A percentile compares a stretch with the other conserved stretches of the same genome.
Evolutionary conservation across 2,113 vertebrate genomes (phyloP).

Genomic region (Campylorhamphus procurvoides): DNA sequence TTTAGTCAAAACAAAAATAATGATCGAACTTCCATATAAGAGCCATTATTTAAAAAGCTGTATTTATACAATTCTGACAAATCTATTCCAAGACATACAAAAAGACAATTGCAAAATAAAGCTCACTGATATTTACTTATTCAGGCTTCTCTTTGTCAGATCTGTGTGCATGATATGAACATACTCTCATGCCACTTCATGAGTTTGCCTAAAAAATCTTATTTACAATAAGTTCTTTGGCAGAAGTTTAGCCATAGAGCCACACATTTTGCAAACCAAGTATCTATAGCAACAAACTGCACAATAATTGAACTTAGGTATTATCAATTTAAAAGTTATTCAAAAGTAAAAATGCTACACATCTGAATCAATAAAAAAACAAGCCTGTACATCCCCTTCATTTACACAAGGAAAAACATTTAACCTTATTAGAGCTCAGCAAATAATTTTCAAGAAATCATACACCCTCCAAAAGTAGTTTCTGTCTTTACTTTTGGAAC

Average conservation of each 20-base stretch:
- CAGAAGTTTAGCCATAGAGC: background rate
- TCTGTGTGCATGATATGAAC: background rate
- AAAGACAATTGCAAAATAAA: background rate
- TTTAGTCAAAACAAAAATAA: background rate
- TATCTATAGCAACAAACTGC: slow-evolving; percentile 37
- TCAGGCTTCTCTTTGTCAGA: background rate
- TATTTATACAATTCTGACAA: background rate
- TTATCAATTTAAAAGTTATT: slow-evolving; percentile 41
- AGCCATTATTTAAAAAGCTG: background rate
- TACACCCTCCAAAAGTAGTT: background rate
- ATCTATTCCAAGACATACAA: background rate
- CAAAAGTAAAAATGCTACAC: background rate
- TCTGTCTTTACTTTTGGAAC: background rate
- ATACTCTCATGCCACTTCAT: background rate
- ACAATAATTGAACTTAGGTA: slow-evolving; percentile 3
- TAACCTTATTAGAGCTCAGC: background rate
- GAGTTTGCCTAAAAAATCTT: background rate
- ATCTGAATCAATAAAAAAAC: background rate
- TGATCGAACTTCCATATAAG: background rate
- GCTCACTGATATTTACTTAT: background rate
- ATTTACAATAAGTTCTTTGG: background rate
- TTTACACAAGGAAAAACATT: slow-evolving; percentile 18
- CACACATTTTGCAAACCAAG: slow-evolving; percentile 2
- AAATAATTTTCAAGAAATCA: slow-evolving; percentile 26
- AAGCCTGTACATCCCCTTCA: background rate